Base-by-base conservation (phyloP, 2,113 vertebrate genomes). In the Sapajus apella region DNA sequence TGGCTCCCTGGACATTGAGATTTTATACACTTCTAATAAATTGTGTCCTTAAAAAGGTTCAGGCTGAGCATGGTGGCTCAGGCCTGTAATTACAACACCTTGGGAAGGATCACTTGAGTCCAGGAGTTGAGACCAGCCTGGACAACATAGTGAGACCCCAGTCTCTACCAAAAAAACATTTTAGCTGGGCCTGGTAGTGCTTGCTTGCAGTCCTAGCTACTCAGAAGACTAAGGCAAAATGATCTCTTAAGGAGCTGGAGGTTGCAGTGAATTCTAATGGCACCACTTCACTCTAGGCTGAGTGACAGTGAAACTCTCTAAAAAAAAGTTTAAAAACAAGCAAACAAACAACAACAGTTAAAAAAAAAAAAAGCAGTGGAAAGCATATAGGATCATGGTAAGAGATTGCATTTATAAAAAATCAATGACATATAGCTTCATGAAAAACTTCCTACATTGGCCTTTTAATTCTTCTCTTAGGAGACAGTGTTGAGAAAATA, bases 21-120 rank as follows among this genome's bases (percentile, higher is more conserved):
- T 94, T 92, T 90, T n/a, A 64, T 55, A 68, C 5, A n/a, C 30
- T 43, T 76, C 32, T 84, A 45, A 86, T 64, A 94, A 93, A 91
- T n/a, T 89, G 4, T 95, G 18, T 56, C 37, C 45, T 55, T 87
- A 89, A 89, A 81, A 77, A 47, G 14, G 14, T 30, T 37, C 8
- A 68, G 32, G 66, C 66, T 17, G 16, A 14, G 16, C 66, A 68
- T 35, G 14, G 32, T 68, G 64, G 64, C 64, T 68, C 66, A 35
- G 13, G 3, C 66, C 16, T 68, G 32, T 68, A 68, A 68, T 68
- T 17, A 32, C 32, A 35, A 35, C 32, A 68, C 32, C 35, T 68
- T 68, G 66, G 66, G 66, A 68, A 17, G 16, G 66, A 68, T 68
- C 32, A 17, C 66, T 68, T 35, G 66, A 68, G 32, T 32, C 66